A percentile compares a stretch with the other conserved stretches of the same genome.
These are phyloP conservation scores for Elgaria multicarinata DNA, from an alignment of 2,113 vertebrate genomes.

Conservation along the genomic window DNA sequence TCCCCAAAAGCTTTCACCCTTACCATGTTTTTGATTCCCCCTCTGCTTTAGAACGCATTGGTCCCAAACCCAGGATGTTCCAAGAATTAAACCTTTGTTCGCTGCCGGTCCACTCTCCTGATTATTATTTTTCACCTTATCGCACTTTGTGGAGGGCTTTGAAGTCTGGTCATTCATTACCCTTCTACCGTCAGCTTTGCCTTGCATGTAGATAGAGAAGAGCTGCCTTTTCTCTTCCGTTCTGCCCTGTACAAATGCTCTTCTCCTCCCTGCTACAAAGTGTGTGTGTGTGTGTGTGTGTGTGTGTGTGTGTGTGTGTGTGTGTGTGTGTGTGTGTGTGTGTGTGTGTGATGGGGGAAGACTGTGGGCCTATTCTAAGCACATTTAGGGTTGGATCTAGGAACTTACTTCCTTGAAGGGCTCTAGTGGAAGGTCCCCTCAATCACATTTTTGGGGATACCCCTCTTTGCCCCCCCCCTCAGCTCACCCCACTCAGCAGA, in stretches of 20 bases:
- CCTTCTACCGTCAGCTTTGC: slow-evolving; percentile 48
- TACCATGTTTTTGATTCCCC: neutral
- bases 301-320: neutral
- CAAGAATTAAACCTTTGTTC: slow-evolving; percentile 67
- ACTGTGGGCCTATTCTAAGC: too few species aligned
- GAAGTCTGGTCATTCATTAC: slow-evolving; percentile 73
- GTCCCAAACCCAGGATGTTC: neutral
- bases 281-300: neutral
- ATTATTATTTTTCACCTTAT: slow-evolving; percentile 56
- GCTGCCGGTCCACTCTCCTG: slow-evolving; percentile 23
- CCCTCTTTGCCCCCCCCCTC: too few species aligned
- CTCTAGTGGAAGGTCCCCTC: too few species aligned
- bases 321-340: neutral
- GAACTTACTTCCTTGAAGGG: neutral
- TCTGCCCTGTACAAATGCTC: slow-evolving; percentile 52
- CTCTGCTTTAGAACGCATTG: neutral
- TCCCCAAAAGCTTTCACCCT: slow-evolving; percentile 3
- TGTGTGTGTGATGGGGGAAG: neutral
- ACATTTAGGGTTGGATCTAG: neutral
- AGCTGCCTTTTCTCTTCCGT: slow-evolving; percentile 34
- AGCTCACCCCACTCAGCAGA: too few species aligned
- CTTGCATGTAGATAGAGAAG: slow-evolving; percentile 49
- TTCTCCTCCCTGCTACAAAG: neutral
- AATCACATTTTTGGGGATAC: too few species aligned
- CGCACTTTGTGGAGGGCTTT: slow-evolving; percentile 61